phyloP scores from a whole-genome alignment of 2,113 vertebrate genomes.

The Asarcornis scutulata region DNA sequence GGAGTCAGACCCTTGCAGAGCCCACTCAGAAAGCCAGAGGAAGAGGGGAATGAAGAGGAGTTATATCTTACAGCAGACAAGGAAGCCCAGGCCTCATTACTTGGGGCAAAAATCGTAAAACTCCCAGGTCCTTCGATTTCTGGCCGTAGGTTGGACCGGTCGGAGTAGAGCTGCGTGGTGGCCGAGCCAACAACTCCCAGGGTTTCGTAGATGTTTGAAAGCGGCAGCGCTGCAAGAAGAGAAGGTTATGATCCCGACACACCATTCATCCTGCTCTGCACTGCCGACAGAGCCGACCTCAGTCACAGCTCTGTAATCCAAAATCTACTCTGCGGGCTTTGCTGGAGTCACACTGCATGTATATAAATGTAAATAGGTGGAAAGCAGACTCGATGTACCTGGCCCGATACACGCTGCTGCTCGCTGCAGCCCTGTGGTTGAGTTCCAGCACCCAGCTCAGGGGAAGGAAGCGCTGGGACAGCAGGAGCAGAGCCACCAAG shows the following conservation, averaged over 20 bases:
- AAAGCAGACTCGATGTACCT: not conserved
- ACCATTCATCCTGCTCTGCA: not conserved
- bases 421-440: not conserved
- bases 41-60: not conserved
- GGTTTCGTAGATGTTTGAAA: constrained; percentile 94
- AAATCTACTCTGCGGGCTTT: not conserved
- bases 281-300: not conserved
- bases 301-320: not conserved
- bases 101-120: constrained; percentile 96
- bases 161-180: constrained; percentile 93
- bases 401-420: not conserved
- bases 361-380: not conserved
- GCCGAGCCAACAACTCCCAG: constrained; percentile 89
- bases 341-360: not conserved
- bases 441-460: not conserved
- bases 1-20: not conserved
- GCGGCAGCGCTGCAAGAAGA: constrained; percentile 83
- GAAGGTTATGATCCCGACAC: not conserved
- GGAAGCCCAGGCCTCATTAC: constrained; percentile 92
- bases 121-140: constrained; percentile 95
- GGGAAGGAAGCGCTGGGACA: not conserved
- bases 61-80: constrained; percentile 85
- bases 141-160: constrained; percentile 85
- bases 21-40: not conserved
- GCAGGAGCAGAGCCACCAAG: not conserved